phyloP scores from a whole-genome alignment of 2,888 invertebrate species.

The Eremobia ochroleuca region DNA sequence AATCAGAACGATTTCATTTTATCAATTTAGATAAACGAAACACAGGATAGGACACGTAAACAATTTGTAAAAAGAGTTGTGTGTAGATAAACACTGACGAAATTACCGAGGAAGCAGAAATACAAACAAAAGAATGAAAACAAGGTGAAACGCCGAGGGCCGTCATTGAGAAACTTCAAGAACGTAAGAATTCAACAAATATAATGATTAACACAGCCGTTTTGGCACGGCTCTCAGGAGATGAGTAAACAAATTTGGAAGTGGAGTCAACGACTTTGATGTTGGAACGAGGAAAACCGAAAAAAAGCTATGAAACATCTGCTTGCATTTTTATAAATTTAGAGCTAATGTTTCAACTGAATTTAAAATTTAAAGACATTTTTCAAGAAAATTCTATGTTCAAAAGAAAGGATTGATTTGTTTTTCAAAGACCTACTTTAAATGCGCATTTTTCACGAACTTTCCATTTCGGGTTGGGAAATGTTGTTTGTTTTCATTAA shows the following conservation, averaged over 20 bases:
- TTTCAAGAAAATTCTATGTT: constrained; percentile 17
- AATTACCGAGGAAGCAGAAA: constrained; percentile 78
- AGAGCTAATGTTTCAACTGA: constrained; percentile 15
- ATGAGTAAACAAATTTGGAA: constrained; percentile 84
- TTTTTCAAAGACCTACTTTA: constrained; percentile 36
- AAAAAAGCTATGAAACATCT: constrained; percentile 73
- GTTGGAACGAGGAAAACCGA: constrained; percentile 65
- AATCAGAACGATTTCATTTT: constrained; percentile 22
- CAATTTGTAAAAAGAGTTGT: constrained; percentile 64
- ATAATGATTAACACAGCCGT: constrained; percentile 74
- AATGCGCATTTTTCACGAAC: constrained; percentile 48
- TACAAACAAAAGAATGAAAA: constrained; percentile 81
- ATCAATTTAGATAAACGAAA: constrained; percentile 67
- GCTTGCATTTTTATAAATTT: constrained; percentile 48
- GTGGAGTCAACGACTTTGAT: constrained; percentile 84
- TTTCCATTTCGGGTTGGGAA: constrained; percentile 40
- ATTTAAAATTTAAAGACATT: constrained; percentile 43
- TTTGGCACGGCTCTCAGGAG: constrained; percentile 80
- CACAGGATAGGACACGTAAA: constrained; percentile 66
- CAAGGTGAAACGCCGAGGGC: constrained; percentile 70
- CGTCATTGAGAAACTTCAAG: constrained; percentile 69
- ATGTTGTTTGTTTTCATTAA: constrained; percentile 59
- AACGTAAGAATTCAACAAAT: constrained; percentile 71
- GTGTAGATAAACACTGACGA: constrained; percentile 70
- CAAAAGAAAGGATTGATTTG: constrained; percentile 27